Conservation (phyloP, 2,888 invertebrate species). For the Heliconius hortense region DNA sequence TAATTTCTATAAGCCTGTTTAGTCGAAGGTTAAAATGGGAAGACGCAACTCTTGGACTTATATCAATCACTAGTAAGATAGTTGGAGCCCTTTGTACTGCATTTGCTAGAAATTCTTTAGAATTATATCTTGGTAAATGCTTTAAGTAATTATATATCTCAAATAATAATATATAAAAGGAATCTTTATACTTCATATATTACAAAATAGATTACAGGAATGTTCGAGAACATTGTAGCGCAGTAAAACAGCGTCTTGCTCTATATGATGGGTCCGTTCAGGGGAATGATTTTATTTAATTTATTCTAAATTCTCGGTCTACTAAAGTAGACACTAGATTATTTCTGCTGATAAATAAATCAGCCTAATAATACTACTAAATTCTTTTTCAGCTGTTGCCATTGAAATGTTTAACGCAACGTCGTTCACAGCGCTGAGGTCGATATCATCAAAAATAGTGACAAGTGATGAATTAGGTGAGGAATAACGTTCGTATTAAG, state of each 20-base stretch:
- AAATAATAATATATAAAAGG: background rate
- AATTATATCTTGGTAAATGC: slow-evolving; percentile 68
- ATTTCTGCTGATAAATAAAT: too few species aligned
- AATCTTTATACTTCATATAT: background rate
- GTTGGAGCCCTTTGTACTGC: slow-evolving; percentile 61
- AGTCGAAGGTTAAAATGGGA: slow-evolving; percentile 68
- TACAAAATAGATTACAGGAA: too few species aligned
- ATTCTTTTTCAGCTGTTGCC: slow-evolving; percentile 81
- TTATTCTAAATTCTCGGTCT: background rate
- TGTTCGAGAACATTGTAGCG: too few species aligned
- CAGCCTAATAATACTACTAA: too few species aligned
- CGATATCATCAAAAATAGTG: slow-evolving; percentile 88
- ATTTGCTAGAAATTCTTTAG: slow-evolving; percentile 57
- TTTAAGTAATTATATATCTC: background rate
- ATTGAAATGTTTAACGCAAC: slow-evolving; percentile 88
- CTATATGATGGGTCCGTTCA: too few species aligned
- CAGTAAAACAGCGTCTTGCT: too few species aligned
- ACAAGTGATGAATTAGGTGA: slow-evolving; percentile 86
- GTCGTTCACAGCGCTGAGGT: slow-evolving; percentile 87
- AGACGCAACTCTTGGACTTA: slow-evolving; percentile 66
- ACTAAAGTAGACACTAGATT: too few species aligned
- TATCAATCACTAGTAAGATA: slow-evolving; percentile 66
- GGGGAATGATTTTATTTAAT: background rate
- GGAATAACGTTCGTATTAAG: background rate
- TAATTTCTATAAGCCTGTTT: slow-evolving; percentile 70